Percentiles rank a stretch among this genome's conserved stretches.
phyloP scores from a whole-genome alignment of 2,113 vertebrate species.

The Poeciliopsis prolifica region DNA sequence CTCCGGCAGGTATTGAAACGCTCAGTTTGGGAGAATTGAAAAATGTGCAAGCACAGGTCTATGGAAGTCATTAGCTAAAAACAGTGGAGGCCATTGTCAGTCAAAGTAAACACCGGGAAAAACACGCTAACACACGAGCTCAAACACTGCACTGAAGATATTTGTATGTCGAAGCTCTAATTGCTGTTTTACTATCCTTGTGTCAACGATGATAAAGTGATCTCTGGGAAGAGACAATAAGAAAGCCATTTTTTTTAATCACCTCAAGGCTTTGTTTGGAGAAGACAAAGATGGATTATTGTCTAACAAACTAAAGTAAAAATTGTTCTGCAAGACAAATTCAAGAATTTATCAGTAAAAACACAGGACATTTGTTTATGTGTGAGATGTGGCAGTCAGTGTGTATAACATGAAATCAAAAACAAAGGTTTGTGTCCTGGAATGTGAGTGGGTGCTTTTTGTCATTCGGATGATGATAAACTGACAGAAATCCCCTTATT shows the following conservation, averaged over 20 bases:
- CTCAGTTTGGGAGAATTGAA: not conserved
- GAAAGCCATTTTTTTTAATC: slow-evolving; percentile 16
- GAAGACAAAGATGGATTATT: slow-evolving; percentile 17
- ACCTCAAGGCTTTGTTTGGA: slow-evolving; percentile 5
- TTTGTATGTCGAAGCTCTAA: not conserved
- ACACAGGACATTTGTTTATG: not conserved
- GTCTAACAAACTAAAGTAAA: slow-evolving; percentile 3
- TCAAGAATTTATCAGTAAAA: slow-evolving; percentile 15
- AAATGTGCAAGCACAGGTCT: slow-evolving; percentile 37
- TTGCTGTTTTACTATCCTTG: not conserved
- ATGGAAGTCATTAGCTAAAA: slow-evolving; percentile 19
- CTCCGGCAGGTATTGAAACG: not conserved
- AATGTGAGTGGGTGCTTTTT: slow-evolving; percentile 19
- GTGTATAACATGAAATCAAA: slow-evolving; percentile 13
- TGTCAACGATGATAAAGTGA: slow-evolving; percentile 12
- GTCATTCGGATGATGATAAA: slow-evolving; percentile 1
- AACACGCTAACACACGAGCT: not conserved
- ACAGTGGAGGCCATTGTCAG: not conserved
- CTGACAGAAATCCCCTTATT: slow-evolving; percentile 27
- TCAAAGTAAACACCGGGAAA: not conserved
- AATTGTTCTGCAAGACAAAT: slow-evolving; percentile 10
- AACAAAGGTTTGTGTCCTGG: slow-evolving; percentile 31
- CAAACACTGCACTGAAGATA: not conserved
- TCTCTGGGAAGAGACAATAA: slow-evolving; percentile 10
- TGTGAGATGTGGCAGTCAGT: slow-evolving; percentile 19